Evolutionary conservation across 2,797 vertebrate species (phyloP), one percentile per base, ranked within the genome.

Genomic region (Sandelia bainsii): DNA sequence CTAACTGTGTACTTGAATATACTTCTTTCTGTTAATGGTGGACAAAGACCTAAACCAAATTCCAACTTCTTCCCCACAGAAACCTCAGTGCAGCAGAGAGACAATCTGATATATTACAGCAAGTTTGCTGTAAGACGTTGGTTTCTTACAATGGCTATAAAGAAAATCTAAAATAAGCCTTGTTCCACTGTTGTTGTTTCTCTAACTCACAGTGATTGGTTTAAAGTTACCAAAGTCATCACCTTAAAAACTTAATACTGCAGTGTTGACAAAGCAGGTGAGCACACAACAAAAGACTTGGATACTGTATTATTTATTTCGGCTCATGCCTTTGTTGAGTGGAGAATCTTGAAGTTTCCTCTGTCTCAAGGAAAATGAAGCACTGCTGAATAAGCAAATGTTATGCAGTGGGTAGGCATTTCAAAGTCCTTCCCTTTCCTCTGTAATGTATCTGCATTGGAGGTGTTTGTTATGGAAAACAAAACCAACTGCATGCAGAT

Each of bases 271-370:
- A 91, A 90, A 93, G 89, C 81, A 88, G 80, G 85, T 84, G 82
- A 91, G 85, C 45, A 9, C 57, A 81, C 81, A 81, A 86, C 89
- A 92, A 93, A 94, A 92, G 86, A 81, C 87, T 66, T 63, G 75
- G 84, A 82, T 91, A 80, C 89, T 91, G 88, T 93, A 93, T 93
- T 92, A 93, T 93, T 92, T 91, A 93, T 91, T 83, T 87, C 79
- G 23, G 86, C 83, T 88, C 77, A n/a, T 84, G 88, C 90, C 90
- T 92, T 90, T 87, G 83, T 87, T 81, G 84, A 89, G 85, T 40
- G 56, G 84, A 83, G 82, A 87, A 92, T 90, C 84, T 81, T 83
- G 78, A 90, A 90, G 82, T 90, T 91, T 79, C 77, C 79, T 86
- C 83, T 85, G 78, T 89, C 87, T 87, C 87, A 89, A 87, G 83